These are phyloP conservation scores for Pygmarrhopalites habei DNA, from an alignment of 1,140 invertebrate species.

Conservation along the genomic window DNA sequence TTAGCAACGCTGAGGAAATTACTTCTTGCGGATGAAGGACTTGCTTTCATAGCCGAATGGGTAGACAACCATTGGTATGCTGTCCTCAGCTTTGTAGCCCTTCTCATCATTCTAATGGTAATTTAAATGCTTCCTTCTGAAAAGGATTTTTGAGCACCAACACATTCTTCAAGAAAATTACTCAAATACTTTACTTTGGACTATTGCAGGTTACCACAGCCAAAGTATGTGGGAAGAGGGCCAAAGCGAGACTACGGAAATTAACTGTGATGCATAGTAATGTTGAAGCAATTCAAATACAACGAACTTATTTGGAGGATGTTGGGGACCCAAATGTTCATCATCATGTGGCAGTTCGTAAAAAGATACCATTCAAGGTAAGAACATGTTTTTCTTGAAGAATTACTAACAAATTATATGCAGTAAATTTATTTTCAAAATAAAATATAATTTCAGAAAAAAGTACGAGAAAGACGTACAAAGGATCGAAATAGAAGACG, in stretches of 20 bases:
- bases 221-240: slow-evolving; percentile 35
- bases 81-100: slow-evolving; percentile 27
- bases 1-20: slow-evolving; percentile 79
- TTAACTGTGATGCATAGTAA: slow-evolving; percentile 38
- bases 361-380: slow-evolving; percentile 67
- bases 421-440: too few relatives aligned
- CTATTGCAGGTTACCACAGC: slow-evolving; percentile 23
- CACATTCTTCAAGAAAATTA: too few relatives aligned
- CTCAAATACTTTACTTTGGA: too few relatives aligned
- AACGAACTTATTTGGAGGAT: slow-evolving; percentile 44
- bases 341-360: slow-evolving; percentile 60
- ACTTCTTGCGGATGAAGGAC: slow-evolving; percentile 77
- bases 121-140: too few relatives aligned
- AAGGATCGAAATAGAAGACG: slow-evolving; percentile 8
- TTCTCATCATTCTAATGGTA: slow-evolving; percentile 38
- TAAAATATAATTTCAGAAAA: too few relatives aligned
- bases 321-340: slow-evolving; percentile 53
- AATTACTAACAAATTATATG: too few relatives aligned
- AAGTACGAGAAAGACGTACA: slow-evolving; percentile 54
- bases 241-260: slow-evolving; percentile 33
- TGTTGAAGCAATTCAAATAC: slow-evolving; percentile 38
- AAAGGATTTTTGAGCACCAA: too few relatives aligned
- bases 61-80: slow-evolving; percentile 40
- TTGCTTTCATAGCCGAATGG: slow-evolving; percentile 76
- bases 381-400: too few relatives aligned